Evolutionary conservation across 1,140 invertebrate species (phyloP).

Genomic region (Onthophagus taurus): DNA sequence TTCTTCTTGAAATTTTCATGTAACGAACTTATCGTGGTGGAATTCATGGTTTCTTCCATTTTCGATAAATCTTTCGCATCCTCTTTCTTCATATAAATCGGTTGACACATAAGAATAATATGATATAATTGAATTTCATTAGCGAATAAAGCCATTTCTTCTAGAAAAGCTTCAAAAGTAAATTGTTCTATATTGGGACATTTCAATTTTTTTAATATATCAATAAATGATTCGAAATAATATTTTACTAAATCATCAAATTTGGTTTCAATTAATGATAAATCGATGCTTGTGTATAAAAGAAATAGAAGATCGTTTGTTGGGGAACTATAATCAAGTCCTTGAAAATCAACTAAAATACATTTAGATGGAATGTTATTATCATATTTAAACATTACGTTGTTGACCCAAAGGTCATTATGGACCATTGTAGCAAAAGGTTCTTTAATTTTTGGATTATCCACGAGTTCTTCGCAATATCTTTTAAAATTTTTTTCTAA

Average conservation of each 20-base stretch:
- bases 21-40: neutral
- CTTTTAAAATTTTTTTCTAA: conserved; percentile 16
- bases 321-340: conserved; percentile 40
- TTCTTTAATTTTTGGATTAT: conserved; percentile 9
- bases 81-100: neutral
- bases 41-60: conserved; percentile 2
- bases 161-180: conserved; percentile 17
- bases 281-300: conserved; percentile 41
- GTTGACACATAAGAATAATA: conserved; percentile 17
- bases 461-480: conserved; percentile 3
- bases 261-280: conserved; percentile 31
- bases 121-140: conserved; percentile 16
- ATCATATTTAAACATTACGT: conserved; percentile 26
- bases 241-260: conserved; percentile 38
- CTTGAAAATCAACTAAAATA: conserved; percentile 53
- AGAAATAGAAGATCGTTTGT: conserved; percentile 46
- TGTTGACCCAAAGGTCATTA: conserved; percentile 21
- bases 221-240: conserved; percentile 42
- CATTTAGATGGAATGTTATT: conserved; percentile 34
- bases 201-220: conserved; percentile 23
- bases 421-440: conserved; percentile 19
- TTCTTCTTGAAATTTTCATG: neutral
- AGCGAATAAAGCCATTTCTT: conserved; percentile 17
- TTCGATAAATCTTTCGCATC: neutral
- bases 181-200: conserved; percentile 18